Conservation (phyloP, 2,888 invertebrate genomes). For the Parascotia fuliginaria region DNA sequence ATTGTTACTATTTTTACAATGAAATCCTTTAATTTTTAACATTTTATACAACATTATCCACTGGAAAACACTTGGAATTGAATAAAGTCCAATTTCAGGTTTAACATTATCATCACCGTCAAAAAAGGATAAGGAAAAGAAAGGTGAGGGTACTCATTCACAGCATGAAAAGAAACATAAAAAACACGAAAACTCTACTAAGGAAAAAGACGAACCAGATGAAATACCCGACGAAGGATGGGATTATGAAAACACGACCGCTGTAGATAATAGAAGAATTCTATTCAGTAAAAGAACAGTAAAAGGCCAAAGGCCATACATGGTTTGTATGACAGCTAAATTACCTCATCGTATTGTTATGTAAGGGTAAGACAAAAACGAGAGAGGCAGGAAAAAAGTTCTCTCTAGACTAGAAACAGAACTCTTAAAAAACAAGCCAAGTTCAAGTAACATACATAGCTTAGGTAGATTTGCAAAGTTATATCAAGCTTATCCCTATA, state of each 20-base stretch:
- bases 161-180: slow-evolving; percentile 30
- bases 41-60: not conserved
- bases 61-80: not conserved
- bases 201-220: slow-evolving; percentile 44
- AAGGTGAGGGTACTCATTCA: slow-evolving; percentile 7
- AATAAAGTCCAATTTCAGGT: slow-evolving; percentile 26
- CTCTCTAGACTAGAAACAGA: too few species aligned
- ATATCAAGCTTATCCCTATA: too few species aligned
- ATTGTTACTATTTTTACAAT: not conserved
- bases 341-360: too few species aligned
- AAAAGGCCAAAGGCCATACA: slow-evolving; percentile 70
- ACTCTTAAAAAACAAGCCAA: too few species aligned
- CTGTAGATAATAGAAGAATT: slow-evolving; percentile 71
- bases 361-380: too few species aligned
- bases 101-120: slow-evolving; percentile 33
- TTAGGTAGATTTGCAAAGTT: too few species aligned
- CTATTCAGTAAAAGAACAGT: slow-evolving; percentile 66
- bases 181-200: slow-evolving; percentile 29
- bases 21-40: not conserved
- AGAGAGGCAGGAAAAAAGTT: too few species aligned
- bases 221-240: slow-evolving; percentile 69
- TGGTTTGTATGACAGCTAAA: slow-evolving; percentile 56
- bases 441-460: too few species aligned
- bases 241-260: slow-evolving; percentile 70
- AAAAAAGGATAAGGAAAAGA: slow-evolving; percentile 17